Conservation (phyloP, 2,888 invertebrate species). For the Agrotis puta region DNA sequence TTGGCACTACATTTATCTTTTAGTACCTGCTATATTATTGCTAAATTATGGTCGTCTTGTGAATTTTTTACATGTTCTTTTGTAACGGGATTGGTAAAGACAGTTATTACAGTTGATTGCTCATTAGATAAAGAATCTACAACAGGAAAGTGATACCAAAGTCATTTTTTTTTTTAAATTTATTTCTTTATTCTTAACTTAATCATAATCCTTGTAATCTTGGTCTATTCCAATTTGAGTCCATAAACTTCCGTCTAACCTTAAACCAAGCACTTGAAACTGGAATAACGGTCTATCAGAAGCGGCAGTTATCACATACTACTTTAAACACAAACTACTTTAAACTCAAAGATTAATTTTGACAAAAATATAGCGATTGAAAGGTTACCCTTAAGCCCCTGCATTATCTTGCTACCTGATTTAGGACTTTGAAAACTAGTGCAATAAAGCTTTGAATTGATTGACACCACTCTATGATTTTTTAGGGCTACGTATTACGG, state of each 20-base stretch:
- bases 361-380: conserved; percentile 6
- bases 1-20: conserved; percentile 10
- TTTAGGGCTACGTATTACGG: background rate
- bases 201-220: background rate
- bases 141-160: background rate
- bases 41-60: background rate
- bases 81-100: background rate
- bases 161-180: background rate
- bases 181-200: background rate
- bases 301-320: background rate
- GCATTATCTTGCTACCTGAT: background rate
- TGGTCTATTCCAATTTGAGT: background rate
- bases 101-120: background rate
- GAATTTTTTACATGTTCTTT: background rate
- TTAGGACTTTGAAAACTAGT: background rate
- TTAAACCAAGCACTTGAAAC: background rate
- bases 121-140: background rate
- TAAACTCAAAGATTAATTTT: background rate
- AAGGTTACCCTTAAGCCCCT: background rate
- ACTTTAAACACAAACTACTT: too few species aligned
- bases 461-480: background rate
- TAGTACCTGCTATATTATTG: conserved; percentile 12
- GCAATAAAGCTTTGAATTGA: background rate
- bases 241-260: too few species aligned
- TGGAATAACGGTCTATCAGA: conserved; percentile 5